Percentiles rank a stretch among this genome's conserved stretches.
Evolutionary conservation across 2,797 vertebrate species (phyloP).

Genomic region (Siniperca obscura): DNA sequence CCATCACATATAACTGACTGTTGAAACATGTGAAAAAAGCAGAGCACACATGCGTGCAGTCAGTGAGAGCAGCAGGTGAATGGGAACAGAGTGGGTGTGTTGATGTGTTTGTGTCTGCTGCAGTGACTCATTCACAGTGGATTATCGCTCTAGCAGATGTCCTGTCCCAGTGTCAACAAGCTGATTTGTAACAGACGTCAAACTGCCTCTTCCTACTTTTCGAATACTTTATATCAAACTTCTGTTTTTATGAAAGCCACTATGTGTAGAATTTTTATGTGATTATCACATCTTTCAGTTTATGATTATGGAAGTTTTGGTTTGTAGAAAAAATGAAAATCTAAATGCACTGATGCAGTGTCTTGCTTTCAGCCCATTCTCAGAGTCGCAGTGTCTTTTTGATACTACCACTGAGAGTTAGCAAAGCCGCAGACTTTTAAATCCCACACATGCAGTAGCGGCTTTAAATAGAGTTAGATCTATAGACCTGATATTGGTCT

Average conservation of each 20-base stretch:
- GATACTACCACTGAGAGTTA: neutral
- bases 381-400: neutral
- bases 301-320: neutral
- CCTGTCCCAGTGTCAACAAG: slow-evolving; percentile 15
- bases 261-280: neutral
- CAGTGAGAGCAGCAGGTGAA: slow-evolving; percentile 40
- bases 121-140: slow-evolving; percentile 19
- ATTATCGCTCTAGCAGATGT: slow-evolving; percentile 19
- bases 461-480: neutral
- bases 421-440: neutral
- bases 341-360: neutral
- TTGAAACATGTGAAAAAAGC: slow-evolving; percentile 15
- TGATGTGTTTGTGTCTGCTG: slow-evolving; percentile 25
- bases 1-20: slow-evolving; percentile 48
- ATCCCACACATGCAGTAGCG: neutral
- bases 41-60: slow-evolving; percentile 17
- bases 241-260: neutral
- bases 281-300: neutral
- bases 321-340: no score
- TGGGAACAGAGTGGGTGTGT: slow-evolving; percentile 56
- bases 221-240: neutral
- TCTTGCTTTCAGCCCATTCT: no score
- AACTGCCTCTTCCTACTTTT: neutral
- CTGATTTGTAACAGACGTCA: slow-evolving; percentile 8
- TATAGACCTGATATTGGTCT: neutral